Base-by-base conservation (phyloP, 2,888 invertebrate species). In the Caenorhabditis becei region DNA sequence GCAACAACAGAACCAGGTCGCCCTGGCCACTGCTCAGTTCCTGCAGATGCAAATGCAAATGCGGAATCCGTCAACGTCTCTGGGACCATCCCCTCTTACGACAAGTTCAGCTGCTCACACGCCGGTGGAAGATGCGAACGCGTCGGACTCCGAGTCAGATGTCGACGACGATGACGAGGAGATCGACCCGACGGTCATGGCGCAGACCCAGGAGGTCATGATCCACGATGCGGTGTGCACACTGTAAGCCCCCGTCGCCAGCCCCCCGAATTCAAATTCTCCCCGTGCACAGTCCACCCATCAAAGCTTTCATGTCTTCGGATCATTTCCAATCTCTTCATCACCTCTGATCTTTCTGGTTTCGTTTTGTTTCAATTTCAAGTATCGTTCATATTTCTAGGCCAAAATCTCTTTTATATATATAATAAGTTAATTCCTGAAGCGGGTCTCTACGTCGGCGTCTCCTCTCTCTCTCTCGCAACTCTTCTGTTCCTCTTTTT, bases 101-200 rank as follows among this genome's bases (percentile, higher is more conserved):
- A 80, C 83, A 11, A 51, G 49, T 11, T 82, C 82, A 26, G 67
- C 83, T 20, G 80, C 79, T 23, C 35, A 72, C 8, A 75, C 80
- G 20, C 82, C 84, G 24, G 44, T 63, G 63, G 80, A 74, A 47
- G 79, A 74, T 20, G 65, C 75, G 54, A 77, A 69, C 18, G 65
- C 65, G 8, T 75, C 82, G n/a, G 77, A 74, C 51, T 77, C 74
- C 11, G 82, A 82, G 37, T 78, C 82, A 14, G 83, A 77, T 35
- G 66, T 75, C n/a, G 83, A 82, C n/a, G 83, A 82, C 18, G 80
- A 80, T 26, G 83, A 83, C 20, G 86, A 86, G 51, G 84, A 84
- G 24, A 82, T 82, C 18, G 84, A 84, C 65, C 78, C 83, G 23
- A 86, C 84, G 56, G 72, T 86, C n/a, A 77, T 75, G 47, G 82